phyloP scores from a whole-genome alignment of 1,140 invertebrate species.

The Batillaria attramentaria region DNA sequence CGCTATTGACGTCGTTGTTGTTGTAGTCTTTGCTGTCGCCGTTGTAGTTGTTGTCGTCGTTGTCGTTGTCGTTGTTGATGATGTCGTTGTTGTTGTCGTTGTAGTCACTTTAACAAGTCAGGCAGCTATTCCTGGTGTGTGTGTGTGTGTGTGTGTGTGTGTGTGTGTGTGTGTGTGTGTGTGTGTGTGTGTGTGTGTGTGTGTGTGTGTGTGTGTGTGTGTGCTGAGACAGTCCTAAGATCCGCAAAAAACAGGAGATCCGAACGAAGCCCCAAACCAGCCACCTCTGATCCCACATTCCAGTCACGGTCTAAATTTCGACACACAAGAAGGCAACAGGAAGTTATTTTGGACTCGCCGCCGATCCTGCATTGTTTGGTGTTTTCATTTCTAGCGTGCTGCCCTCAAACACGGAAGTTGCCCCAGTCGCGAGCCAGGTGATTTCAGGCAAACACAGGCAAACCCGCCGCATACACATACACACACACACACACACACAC shows the following conservation, averaged over 20 bases:
- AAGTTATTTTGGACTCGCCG: not conserved
- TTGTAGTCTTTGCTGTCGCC: not conserved
- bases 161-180: not conserved
- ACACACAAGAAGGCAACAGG: not conserved
- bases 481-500: too few species aligned
- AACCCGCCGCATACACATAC: too few species aligned
- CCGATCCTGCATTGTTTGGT: not conserved
- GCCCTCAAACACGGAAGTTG: not conserved
- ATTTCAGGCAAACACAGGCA: too few species aligned
- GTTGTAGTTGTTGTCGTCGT: not conserved
- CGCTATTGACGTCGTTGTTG: not conserved
- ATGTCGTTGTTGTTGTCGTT: not conserved
- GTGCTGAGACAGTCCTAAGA: not conserved
- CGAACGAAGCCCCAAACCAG: too few species aligned
- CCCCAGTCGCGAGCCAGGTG: not conserved
- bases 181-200: not conserved
- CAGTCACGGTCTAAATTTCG: not conserved
- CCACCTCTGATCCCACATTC: not conserved
- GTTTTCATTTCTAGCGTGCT: not conserved
- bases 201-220: constrained; percentile 2
- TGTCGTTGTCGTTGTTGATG: not conserved
- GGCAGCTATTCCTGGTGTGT: too few species aligned
- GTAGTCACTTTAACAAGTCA: not conserved
- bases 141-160: too few species aligned
- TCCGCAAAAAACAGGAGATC: not conserved